Base-by-base conservation (phyloP, 2,888 invertebrate genomes). In the Apamea sordens region DNA sequence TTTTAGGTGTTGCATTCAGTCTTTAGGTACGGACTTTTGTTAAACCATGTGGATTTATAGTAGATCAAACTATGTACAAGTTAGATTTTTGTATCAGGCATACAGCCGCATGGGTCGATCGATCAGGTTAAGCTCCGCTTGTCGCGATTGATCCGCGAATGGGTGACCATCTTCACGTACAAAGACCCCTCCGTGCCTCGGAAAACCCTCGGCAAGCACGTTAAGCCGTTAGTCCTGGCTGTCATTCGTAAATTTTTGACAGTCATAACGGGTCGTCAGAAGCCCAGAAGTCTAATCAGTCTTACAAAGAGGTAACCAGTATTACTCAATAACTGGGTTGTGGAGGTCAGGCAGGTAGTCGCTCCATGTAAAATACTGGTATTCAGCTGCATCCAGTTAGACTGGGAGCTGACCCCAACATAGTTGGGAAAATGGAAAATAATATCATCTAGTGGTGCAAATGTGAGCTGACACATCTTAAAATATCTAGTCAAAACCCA, bases 1-100 rank as follows among this genome's bases (percentile, higher is more conserved):
- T 90, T 86, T 85, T 89, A 84, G 90, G 86, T 79, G 77, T 71
- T 88, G 88, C 87, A 82, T 88, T 86, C 86, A 79, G 84, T 79
- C 79, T 67, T 77, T 85, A 86, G 84, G 80, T 76, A 71, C 83
- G 61, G 88, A 85, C 88, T 86, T 73, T 85, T 87, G 69, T 87
- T 86, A 82, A 88, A 87, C 87, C 89, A 89, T 89, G 89, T 44
- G 5, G 21, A 36, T 56, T 71, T 53, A n/a, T 53, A 47, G 13
- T 47, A 47, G 47, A 47, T 13, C 7, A 50, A 32, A 21, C 0
- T n/a, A 32, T 32, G 32, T 32, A 28, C 21, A 21, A 68, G 21
- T 53, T 53, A 36, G 10, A 11, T 70, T 70, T 53, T 18, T 53
- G 36, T 11, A n/a, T 53, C 24, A 24, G 1, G 24, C 10, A 32